Conservation (phyloP, 2,797 vertebrate genomes). For the Lindbergichthys nudifrons region DNA sequence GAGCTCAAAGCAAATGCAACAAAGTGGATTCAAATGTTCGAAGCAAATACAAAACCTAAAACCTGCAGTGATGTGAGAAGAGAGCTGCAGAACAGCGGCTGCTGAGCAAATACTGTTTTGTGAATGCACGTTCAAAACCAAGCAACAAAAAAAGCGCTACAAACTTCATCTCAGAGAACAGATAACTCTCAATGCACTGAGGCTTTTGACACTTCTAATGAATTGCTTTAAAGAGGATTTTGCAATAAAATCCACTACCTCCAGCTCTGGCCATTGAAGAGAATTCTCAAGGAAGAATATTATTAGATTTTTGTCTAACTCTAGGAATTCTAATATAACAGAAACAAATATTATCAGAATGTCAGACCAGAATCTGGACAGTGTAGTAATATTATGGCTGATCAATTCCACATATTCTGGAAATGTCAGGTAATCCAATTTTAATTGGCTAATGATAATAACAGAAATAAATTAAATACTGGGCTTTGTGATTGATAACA, state of each 20-base stretch:
- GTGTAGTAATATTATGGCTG: too few species aligned
- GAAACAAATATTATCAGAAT: too few species aligned
- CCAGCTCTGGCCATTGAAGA: too few species aligned
- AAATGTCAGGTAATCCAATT: too few species aligned
- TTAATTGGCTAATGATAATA: too few species aligned
- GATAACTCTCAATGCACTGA: background rate
- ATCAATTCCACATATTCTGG: too few species aligned
- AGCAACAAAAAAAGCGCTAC: background rate
- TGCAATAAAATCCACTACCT: background rate
- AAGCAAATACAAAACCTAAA: background rate
- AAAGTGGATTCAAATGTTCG: background rate
- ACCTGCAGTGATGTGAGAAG: background rate
- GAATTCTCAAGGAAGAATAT: too few species aligned
- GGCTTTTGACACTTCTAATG: background rate
- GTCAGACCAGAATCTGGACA: too few species aligned
- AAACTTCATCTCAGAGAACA: background rate
- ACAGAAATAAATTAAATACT: too few species aligned
- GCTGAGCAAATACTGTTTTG: background rate
- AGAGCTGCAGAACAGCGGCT: constrained; percentile 29
- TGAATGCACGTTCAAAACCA: constrained; percentile 14
- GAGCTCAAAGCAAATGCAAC: constrained; percentile 2
- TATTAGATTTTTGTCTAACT: too few species aligned
- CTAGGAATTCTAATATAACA: too few species aligned
- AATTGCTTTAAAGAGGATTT: background rate
- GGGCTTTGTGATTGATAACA: too few species aligned